phyloP scores from a whole-genome alignment of 2,113 vertebrate species.

The Callocephalon fimbriatum region DNA sequence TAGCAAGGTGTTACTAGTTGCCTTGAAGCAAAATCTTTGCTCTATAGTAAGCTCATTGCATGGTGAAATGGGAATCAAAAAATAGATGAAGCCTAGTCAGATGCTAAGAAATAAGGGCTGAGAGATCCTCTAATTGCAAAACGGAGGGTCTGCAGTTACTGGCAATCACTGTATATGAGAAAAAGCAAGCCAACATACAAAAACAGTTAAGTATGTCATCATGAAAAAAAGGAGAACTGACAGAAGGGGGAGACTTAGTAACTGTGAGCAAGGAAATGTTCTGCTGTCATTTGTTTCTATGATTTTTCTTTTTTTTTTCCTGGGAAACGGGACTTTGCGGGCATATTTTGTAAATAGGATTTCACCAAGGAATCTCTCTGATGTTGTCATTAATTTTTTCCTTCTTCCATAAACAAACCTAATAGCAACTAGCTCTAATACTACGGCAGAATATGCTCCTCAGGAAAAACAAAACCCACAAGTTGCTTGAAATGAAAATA shows the following conservation, averaged over 20 bases:
- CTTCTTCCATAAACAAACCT: not conserved
- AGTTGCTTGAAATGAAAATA: not conserved
- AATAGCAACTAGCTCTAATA: not conserved
- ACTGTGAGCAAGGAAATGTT: not conserved
- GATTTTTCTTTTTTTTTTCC: not conserved
- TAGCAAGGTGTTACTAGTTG: not conserved
- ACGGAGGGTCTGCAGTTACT: not conserved
- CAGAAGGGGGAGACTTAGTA: slow-evolving; percentile 9
- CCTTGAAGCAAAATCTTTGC: not conserved
- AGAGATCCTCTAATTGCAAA: not conserved
- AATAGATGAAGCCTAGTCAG: not conserved
- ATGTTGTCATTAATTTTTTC: not conserved
- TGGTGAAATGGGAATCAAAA: not conserved
- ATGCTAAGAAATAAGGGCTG: not conserved
- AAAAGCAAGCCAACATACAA: not conserved
- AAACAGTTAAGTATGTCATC: not conserved
- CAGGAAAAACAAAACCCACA: not conserved
- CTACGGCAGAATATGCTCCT: not conserved
- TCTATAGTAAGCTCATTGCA: not conserved
- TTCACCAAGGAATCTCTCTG: not conserved
- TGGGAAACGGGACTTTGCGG: not conserved
- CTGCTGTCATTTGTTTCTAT: not conserved
- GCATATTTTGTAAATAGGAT: not conserved
- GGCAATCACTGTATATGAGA: not conserved
- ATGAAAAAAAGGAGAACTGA: not conserved